Base-by-base conservation (phyloP, 2,797 vertebrate species). In the Eulemur albifrons region DNA sequence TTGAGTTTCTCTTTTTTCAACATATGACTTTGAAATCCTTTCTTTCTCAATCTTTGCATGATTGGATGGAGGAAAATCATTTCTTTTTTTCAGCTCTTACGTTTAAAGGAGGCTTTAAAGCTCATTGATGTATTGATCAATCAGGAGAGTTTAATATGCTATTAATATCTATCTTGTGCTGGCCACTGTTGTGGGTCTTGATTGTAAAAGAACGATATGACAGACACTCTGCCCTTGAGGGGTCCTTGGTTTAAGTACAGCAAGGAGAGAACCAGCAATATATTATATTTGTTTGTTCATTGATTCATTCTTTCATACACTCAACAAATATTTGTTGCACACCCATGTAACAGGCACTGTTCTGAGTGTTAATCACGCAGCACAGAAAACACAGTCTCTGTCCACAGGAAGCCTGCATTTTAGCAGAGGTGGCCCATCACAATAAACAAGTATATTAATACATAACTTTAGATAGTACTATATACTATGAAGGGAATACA, bases 351-450 rank as follows among this genome's bases (percentile, higher is more conserved):
- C 52, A 50, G 59, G 35, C 10, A n/a, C 45, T 84, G 21, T 92
- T 54, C 27, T 85, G 48, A 52, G 11, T 79, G 10, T 69, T n/a
- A 67, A 23, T 40, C 30, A n/a, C 73, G 0, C 57, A 57, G 15
- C 4, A 82, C 48, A 96, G 69, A 82, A 77, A 95, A 80, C 67
- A 63, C 38, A 79, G 7, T 69, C n/a, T 73, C 85, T 96, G 61
- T 77, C 48, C 43, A 27, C 70, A 25, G 50, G 67, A 70, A 75
- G 0, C 15, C 20, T 43, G 0, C 0, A 32, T 90, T 90, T 27
- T 13, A 65, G 32, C 38, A 86, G 45, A 76, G 45, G 11, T 23
- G 61, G n/a, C 23, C 40, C 20, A 40, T 67, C 7, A 30, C 25
- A 35, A 5, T 45, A 50, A 83, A 70, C 2, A 70, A 76, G 21